These are phyloP conservation scores for Florisuga fusca DNA, from an alignment of 2,797 vertebrate species.

Conservation along the genomic window DNA sequence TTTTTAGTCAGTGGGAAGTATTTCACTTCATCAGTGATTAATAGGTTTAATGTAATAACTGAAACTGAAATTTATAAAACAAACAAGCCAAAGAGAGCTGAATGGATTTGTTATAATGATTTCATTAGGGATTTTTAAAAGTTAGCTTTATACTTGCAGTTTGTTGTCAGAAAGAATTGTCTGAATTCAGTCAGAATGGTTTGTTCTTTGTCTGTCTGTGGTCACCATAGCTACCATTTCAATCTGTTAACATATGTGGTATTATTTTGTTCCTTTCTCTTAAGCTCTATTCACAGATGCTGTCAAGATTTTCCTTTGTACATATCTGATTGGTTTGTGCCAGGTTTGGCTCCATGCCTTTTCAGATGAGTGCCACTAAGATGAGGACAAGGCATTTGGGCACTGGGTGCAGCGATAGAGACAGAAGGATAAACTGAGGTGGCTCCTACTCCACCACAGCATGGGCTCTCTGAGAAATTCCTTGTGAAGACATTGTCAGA, in stretches of 20 bases:
- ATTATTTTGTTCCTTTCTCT: constrained; percentile 72
- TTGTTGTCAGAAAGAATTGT: constrained; percentile 55
- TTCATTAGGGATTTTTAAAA: constrained; percentile 55
- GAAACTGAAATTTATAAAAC: constrained; percentile 33
- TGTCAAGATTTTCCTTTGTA: constrained; percentile 68
- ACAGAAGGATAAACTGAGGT: neutral
- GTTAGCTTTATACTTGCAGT: constrained; percentile 62
- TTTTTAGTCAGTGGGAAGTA: neutral
- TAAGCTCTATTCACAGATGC: constrained; percentile 70
- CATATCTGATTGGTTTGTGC: neutral
- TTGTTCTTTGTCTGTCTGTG: constrained; percentile 65
- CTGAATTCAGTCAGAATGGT: constrained; percentile 64
- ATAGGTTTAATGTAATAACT: constrained; percentile 39
- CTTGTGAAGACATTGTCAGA: neutral
- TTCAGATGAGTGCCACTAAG: neutral
- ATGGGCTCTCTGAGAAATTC: neutral
- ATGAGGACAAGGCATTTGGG: neutral
- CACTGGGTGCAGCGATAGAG: neutral
- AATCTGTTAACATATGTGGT: constrained; percentile 73
- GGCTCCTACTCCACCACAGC: neutral
- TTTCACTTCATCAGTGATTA: constrained; percentile 8
- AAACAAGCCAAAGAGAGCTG: constrained; percentile 12
- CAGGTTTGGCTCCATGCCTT: constrained; percentile 14
- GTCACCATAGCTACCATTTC: constrained; percentile 79
- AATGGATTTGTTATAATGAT: constrained; percentile 30